A percentile compares a stretch with the other conserved stretches of the same genome.
Evolutionary conservation across 37 sponge, comb jelly and placozoan species (phyloP).

Genomic region (Spongilla lacustris): DNA sequence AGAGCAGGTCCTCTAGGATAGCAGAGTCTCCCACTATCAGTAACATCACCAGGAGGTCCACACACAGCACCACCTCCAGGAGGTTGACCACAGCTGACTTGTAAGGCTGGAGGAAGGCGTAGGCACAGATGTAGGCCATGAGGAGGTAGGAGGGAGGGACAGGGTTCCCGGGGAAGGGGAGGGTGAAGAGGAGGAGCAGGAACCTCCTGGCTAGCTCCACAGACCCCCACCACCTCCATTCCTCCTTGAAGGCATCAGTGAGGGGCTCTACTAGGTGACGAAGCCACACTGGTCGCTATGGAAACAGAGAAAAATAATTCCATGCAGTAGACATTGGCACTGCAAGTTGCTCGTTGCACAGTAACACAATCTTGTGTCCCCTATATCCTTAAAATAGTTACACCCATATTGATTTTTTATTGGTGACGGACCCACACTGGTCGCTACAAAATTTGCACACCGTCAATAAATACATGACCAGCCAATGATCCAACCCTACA

Average conservation of each 20-base stretch:
- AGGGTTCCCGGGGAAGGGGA: constrained; percentile 33
- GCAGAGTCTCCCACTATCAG: constrained; percentile 37
- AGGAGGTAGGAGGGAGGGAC: constrained; percentile 10
- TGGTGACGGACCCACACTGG: background rate
- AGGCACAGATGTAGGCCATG: background rate
- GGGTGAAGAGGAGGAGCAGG: constrained; percentile 40
- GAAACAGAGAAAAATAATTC: background rate
- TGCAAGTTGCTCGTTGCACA: too few relatives aligned
- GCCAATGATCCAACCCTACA: too few relatives aligned
- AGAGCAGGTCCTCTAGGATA: constrained; percentile 1
- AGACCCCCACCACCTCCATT: constrained; percentile 58
- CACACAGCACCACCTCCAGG: constrained; percentile 40
- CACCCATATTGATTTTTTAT: too few relatives aligned
- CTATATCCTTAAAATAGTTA: too few relatives aligned
- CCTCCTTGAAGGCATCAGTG: constrained; percentile 33
- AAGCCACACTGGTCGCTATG: constrained; percentile 3
- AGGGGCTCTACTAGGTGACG: constrained; percentile 20
- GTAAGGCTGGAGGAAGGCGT: constrained; percentile 54
- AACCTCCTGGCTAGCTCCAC: constrained; percentile 56
- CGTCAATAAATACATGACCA: too few relatives aligned
- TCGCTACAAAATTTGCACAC: background rate
- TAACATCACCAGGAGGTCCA: constrained; percentile 31
- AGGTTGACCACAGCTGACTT: constrained; percentile 28
- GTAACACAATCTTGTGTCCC: too few relatives aligned
- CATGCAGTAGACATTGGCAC: too few relatives aligned